Evolutionary conservation across 2,888 invertebrate genomes (phyloP), one percentile per base, ranked within the genome.

Genomic region (Podabrus alpinus): DNA sequence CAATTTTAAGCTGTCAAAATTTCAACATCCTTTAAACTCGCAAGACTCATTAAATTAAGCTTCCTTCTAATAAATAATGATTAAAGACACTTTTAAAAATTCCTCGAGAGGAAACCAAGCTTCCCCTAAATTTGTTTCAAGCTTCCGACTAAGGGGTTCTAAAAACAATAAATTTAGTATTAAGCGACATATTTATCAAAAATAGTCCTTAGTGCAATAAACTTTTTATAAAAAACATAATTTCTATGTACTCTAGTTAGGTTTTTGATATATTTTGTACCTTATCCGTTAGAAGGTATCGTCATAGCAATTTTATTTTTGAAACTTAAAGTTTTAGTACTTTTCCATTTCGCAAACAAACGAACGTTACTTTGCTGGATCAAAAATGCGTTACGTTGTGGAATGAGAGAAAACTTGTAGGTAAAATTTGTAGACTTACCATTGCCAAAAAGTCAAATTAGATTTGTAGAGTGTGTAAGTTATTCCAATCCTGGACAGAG

Each of bases 401-500:
- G n/a, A 45, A 45, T 45, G n/a, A 0, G 45, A 45, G 7, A n/a
- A 61, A 61, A 61, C 17, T 19, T 21, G n/a, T 19, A 17, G 21
- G 13, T 64, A 64, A 19, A 15, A 16, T 7, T 64, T 64, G 62
- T 64, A 64, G 62, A 19, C 62, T 17, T 64, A 19, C 45, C n/a
- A 66, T 69, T 73, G 73, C 73, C 73, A 73, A 73, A 71, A 73
- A 69, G 69, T 69, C 66, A 69, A 73, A 73, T 69, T 69, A 69
- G 69, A 15, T 73, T 19, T 64, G 17, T 19, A 64, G 62, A 21
- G 62, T 19, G n/a, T 5, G 9, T n/a, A 45, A 45, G n/a, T 45
- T 45, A n/a, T 45, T 45, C n/a, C 45, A n/a, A 45, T n/a, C 7
- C n/a, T 7, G 45, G 2, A 45, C n/a, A n/a, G n/a, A n/a, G n/a